Evolutionary conservation across 2,797 vertebrate species (phyloP), one percentile per base, ranked within the genome.

Genomic region (Glyptemys insculpta): DNA sequence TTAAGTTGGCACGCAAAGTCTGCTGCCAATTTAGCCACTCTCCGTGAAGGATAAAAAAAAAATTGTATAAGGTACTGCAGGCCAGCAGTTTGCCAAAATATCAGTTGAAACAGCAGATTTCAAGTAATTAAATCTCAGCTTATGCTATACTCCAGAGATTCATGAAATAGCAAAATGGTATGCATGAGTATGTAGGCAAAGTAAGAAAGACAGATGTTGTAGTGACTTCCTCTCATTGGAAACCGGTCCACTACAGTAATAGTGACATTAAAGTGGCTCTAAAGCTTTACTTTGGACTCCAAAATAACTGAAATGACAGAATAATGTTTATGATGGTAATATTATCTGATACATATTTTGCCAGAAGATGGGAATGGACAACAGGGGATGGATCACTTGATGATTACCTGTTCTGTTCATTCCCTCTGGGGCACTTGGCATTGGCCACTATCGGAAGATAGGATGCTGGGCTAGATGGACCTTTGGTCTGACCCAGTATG

Each of bases 51-150:
- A 94, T 83, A 47, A 44, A 88, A 79, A 79, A 34, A 29, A 18
- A 49, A 8, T 57, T 90, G 81, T 34, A 78, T 65, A 92, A 90
- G 15, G 18, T 88, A 90, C 34, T 80, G 54, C 50, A 86, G 81
- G 37, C 85, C 82, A 96, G 74, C 54, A 91, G 74, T 68, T 95
- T 96, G 89, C 95, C 91, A 96, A 92, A 95, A 65, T 79, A 92
- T 47, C 83, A 91, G 81, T 68, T 96, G 92, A 85, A 97, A 95
- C 89, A 93, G 90, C 89, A 89, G 65, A 79, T 92, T 97, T 93
- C 90, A 96, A 87, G 47, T 84, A 88, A 93, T 95, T 96, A 96
- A 86, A 92, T 96, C 81, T 80, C 52, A 89, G 92, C 78, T 92
- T 91, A 74, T 74, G 56, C 78, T 85, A 82, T 52, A 85, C 89